Evolutionary conservation across 2,797 vertebrate genomes (phyloP), one percentile per base, ranked within the genome.

Genomic region (Gadopsis marmoratus): DNA sequence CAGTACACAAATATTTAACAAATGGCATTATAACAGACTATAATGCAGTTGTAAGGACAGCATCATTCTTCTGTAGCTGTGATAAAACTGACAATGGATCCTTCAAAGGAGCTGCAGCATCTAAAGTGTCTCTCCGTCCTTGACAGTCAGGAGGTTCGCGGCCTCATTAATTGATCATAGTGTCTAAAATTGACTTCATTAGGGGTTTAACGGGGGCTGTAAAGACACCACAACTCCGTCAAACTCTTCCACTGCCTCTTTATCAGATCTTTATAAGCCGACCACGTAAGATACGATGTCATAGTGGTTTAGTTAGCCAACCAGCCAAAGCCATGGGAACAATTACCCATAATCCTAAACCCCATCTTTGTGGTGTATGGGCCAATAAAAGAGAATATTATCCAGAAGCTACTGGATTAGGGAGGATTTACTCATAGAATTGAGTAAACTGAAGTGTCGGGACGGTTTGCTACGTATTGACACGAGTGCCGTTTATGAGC

Each of bases 111-210:
- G 66, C 59, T 55, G 7, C 16, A 37, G 17, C 35, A 72, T 62
- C 54, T 63, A 4, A 66, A 53, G 64, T 7, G 26, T 8, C 35
- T 66, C 58, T 19, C 17, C 19, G n/a, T 56, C 14, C 55, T 50
- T 50, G 59, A 75, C 43, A 58, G 71, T 33, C 3, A 23, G 55
- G 23, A 63, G 16, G 16, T 77, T 68, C n/a, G 37, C 41, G 56
- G 65, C 55, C 75, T 79, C 59, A 50, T 74, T 65, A 71, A 76
- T 86, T 39, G 23, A 83, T 83, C 74, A 60, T 11, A 62, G 41
- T 39, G 59, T 85, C 71, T 83, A 65, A 69, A 71, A 54, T 11
- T 35, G 82, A 81, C 78, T 76, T 83, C 23, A 81, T 85, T 71
- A 56, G 43, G 45, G 35, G 1, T 82, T 81, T 82, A 73, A 86